A percentile compares a stretch with the other conserved stretches of the same genome.
Evolutionary conservation across 2,113 vertebrate genomes (phyloP).

Genomic region (Indicator maculatus): DNA sequence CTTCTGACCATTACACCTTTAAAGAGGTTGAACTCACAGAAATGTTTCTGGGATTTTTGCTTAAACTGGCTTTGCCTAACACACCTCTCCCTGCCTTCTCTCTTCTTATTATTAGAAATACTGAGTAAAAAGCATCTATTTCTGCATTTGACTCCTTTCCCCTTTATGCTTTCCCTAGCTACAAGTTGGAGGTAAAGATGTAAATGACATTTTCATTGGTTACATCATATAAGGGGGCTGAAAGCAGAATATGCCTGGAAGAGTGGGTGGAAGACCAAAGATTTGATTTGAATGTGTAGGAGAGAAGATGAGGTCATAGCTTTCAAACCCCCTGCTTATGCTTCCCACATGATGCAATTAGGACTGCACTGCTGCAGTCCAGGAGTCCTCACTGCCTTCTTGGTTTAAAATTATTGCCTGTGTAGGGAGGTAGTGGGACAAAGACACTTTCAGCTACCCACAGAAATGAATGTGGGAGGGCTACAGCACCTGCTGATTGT

Average conservation of each 20-base stretch:
- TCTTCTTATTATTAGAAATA: constrained; percentile 18
- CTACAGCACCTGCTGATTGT: background rate
- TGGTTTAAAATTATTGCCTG: constrained; percentile 21
- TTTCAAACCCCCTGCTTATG: constrained; percentile 3
- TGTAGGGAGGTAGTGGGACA: background rate
- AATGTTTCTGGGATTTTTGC: background rate
- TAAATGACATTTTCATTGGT: constrained; percentile 36
- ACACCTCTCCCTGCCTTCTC: background rate
- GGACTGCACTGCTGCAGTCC: constrained; percentile 28
- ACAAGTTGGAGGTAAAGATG: background rate
- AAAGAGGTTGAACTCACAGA: background rate
- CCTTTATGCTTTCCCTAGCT: background rate
- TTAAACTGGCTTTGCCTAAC: background rate
- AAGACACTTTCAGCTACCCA: constrained; percentile 24
- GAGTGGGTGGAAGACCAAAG: constrained; percentile 34
- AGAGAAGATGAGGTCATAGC: constrained; percentile 54
- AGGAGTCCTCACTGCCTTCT: background rate
- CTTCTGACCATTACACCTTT: background rate
- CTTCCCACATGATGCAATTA: constrained; percentile 40
- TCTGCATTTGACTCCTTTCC: background rate
- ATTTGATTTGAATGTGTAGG: constrained; percentile 38
- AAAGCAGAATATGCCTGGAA: constrained; percentile 10
- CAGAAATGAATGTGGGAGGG: background rate
- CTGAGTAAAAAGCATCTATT: background rate
- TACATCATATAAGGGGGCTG: constrained; percentile 38